Evolutionary conservation across 2,797 vertebrate species (phyloP).

Genomic region (Danionella dracula): DNA sequence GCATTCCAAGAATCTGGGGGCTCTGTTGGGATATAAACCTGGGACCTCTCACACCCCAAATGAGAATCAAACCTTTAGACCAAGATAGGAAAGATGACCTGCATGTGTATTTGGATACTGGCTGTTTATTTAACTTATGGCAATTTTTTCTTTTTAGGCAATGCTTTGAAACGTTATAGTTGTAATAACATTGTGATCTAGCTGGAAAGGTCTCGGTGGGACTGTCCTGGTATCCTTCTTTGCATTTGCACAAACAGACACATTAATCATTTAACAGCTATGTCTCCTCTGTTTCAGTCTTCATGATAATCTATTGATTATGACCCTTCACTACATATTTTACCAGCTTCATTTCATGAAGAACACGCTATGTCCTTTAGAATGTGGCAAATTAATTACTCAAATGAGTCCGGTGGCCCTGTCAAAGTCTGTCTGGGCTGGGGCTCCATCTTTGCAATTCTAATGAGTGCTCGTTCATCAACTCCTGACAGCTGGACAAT

Average conservation of each 20-base stretch:
- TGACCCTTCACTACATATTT: conserved; percentile 41
- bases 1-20: too few species aligned
- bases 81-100: too few species aligned
- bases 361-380: conserved; percentile 37
- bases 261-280: not conserved
- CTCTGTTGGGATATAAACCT: too few species aligned
- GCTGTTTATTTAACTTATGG: too few species aligned
- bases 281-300: conserved; percentile 13
- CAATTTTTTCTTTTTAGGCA: too few species aligned
- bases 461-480: conserved; percentile 51
- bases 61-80: too few species aligned
- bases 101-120: too few species aligned
- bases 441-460: conserved; percentile 47
- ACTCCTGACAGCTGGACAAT: conserved; percentile 42
- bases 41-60: too few species aligned
- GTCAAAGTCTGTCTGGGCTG: conserved; percentile 29
- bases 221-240: too few species aligned
- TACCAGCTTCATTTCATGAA: conserved; percentile 42
- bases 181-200: too few species aligned
- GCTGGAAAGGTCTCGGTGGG: too few species aligned
- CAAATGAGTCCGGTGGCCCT: conserved; percentile 43
- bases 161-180: too few species aligned
- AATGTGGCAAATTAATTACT: conserved; percentile 47
- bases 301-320: conserved; percentile 37
- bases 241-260: not conserved